These are phyloP conservation scores for Ispidina picta DNA, from an alignment of 2,797 vertebrate species.

Conservation along the genomic window DNA sequence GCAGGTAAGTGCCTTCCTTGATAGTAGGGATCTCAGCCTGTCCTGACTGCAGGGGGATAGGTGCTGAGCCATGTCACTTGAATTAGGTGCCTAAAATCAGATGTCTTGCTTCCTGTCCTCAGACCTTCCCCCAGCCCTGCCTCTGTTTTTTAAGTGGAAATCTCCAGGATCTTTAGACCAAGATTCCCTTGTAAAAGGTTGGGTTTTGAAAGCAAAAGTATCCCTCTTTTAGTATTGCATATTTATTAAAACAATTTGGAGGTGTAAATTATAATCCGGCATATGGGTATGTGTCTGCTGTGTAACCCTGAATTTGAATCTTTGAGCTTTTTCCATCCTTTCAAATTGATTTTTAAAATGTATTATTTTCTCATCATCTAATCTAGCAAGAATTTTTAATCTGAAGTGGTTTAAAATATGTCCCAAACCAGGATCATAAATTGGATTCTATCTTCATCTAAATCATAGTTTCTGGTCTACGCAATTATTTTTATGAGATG, in stretches of 20 bases:
- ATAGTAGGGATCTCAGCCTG: not conserved
- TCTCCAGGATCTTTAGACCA: not conserved
- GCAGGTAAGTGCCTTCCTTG: not conserved
- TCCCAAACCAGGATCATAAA: slow-evolving; percentile 25
- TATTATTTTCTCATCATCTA: slow-evolving; percentile 44
- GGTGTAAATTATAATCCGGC: slow-evolving; percentile 51
- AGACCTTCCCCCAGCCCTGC: not conserved
- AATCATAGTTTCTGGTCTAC: not conserved
- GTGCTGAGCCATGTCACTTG: not conserved
- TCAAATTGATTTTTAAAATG: slow-evolving; percentile 37
- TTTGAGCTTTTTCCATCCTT: slow-evolving; percentile 50
- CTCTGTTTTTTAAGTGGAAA: not conserved
- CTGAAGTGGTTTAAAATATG: slow-evolving; percentile 19
- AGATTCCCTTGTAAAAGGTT: not conserved
- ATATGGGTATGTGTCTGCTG: slow-evolving; percentile 14
- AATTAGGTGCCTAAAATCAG: not conserved
- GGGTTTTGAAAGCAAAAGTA: not conserved
- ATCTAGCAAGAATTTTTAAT: slow-evolving; percentile 26
- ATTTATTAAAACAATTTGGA: slow-evolving; percentile 68
- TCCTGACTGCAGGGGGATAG: not conserved
- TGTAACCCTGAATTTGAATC: slow-evolving; percentile 57
- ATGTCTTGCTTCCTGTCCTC: not conserved
- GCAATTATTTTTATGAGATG: not conserved
- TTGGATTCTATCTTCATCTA: not conserved
- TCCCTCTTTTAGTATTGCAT: slow-evolving; percentile 15